phyloP scores from a whole-genome alignment of 2,888 invertebrate genomes.

The Meganola albula region DNA sequence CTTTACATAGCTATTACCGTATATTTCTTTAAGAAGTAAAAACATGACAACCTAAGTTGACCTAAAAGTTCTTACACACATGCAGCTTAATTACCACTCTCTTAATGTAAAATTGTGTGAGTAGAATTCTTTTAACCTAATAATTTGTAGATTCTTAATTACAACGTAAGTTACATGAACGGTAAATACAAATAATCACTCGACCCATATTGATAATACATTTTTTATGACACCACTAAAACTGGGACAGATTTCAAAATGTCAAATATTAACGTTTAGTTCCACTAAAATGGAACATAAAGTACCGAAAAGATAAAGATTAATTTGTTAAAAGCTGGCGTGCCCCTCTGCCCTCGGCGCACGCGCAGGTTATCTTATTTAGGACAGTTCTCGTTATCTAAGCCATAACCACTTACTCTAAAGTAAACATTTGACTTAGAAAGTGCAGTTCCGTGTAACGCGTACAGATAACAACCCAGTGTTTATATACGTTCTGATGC shows the following conservation, averaged over 20 bases:
- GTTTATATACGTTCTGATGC: slow-evolving; percentile 60
- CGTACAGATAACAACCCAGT: slow-evolving; percentile 63
- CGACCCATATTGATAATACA: slow-evolving; percentile 20
- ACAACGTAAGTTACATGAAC: too few relatives aligned
- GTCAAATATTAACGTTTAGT: slow-evolving; percentile 16
- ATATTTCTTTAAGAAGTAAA: too few relatives aligned
- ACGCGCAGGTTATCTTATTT: slow-evolving; percentile 56
- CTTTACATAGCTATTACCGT: too few relatives aligned
- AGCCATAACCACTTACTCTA: slow-evolving; percentile 62
- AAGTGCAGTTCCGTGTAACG: slow-evolving; percentile 75
- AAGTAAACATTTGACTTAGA: slow-evolving; percentile 73
- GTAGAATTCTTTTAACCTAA: too few relatives aligned
- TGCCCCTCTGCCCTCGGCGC: slow-evolving; percentile 27
- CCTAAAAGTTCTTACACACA: too few relatives aligned
- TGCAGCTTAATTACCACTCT: too few relatives aligned
- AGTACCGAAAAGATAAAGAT: slow-evolving; percentile 40
- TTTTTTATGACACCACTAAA: slow-evolving; percentile 20
- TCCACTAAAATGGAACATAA: slow-evolving; percentile 48
- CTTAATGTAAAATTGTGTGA: too few relatives aligned
- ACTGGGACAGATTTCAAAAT: slow-evolving; percentile 23
- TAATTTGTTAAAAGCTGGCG: slow-evolving; percentile 51
- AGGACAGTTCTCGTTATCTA: slow-evolving; percentile 70
- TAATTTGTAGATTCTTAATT: too few relatives aligned
- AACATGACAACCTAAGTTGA: too few relatives aligned
- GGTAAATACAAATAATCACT: slow-evolving; percentile 7